Evolutionary conservation across 2,113 vertebrate species (phyloP), one percentile per base, ranked within the genome.

Genomic region (Bubo scandiacus): DNA sequence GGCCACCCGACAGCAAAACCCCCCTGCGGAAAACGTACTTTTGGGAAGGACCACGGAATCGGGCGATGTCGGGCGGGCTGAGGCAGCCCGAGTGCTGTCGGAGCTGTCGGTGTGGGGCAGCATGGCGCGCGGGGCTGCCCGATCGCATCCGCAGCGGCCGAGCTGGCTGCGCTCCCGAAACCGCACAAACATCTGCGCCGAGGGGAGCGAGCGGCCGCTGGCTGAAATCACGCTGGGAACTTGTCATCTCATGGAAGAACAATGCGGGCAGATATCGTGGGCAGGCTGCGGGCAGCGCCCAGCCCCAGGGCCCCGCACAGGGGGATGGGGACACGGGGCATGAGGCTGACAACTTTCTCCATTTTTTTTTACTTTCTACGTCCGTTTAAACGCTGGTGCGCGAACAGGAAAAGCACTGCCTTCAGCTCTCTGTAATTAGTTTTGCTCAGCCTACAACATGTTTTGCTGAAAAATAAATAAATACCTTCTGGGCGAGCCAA

Each of bases 391-490:
- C 4, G 27, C 90, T 4, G 49, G 54, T 27, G 43, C 49, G n/a
- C 92, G 84, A 62, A 73, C 26, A 93, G 96, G 78, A 86, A 68
- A 32, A 71, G 71, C 47, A 4, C 75, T 83, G 97, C 88, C 94
- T 95, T 75, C 57, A 77, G 96, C 84, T 82, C 74, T 49, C 77
- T 20, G 9, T 80, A 94, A 95, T 89, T 85, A 94, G 91, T 71
- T 94, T 86, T 93, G 94, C 86, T 96, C 93, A 87, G 92, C 79
- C 92, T 92, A 89, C 97, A 86, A 89, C 92, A 81, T 94, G 92
- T 95, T 97, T 92, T 93, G 78, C 83, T 91, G 92, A 95, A 95
- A 97, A 94, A 97, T 85, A 94, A 94, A 94, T 79, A 93, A 96
- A 95, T 86, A 95, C 90, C 92, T 95, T 25, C 27, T 1, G 51